phyloP scores from a whole-genome alignment of 2,113 vertebrate species.

The Alosa alosa region DNA sequence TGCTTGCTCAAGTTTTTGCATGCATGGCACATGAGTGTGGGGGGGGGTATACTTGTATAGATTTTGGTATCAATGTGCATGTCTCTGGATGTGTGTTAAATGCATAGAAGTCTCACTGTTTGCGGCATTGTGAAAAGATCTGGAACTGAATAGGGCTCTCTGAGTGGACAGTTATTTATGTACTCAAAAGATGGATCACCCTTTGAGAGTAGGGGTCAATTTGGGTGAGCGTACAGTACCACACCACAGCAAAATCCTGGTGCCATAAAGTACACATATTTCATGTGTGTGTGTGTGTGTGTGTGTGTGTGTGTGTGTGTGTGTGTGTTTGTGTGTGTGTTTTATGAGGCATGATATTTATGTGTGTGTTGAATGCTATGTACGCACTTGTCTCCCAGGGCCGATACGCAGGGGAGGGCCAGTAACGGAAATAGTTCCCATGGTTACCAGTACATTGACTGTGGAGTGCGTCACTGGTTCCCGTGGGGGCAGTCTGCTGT shows the following conservation, averaged over 20 bases:
- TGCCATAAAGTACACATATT: too few relatives aligned
- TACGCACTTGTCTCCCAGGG: not conserved
- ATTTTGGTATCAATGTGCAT: too few relatives aligned
- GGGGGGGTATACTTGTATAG: not conserved
- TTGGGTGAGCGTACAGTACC: not conserved
- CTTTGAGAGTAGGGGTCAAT: not conserved
- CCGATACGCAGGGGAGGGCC: not conserved
- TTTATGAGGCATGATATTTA: not conserved
- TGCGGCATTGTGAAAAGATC: too few relatives aligned
- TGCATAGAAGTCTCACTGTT: too few relatives aligned
- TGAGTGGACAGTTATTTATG: not conserved
- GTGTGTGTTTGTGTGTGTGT: not conserved
- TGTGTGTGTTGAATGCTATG: not conserved
- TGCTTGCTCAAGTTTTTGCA: too few relatives aligned
- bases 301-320: not conserved
- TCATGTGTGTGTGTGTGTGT: not conserved
- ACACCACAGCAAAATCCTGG: not conserved
- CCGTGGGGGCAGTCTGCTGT: slow-evolving; percentile 27
- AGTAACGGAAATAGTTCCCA: slow-evolving; percentile 39
- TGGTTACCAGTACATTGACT: slow-evolving; percentile 34
- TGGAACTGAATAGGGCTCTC: not conserved
- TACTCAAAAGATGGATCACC: not conserved
- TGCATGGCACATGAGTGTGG: not conserved
- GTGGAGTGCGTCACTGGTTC: slow-evolving; percentile 37
- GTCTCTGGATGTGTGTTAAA: not conserved